Evolutionary conservation across 2,113 vertebrate genomes (phyloP).

Genomic region (Astatotilapia flaviijosephi): DNA sequence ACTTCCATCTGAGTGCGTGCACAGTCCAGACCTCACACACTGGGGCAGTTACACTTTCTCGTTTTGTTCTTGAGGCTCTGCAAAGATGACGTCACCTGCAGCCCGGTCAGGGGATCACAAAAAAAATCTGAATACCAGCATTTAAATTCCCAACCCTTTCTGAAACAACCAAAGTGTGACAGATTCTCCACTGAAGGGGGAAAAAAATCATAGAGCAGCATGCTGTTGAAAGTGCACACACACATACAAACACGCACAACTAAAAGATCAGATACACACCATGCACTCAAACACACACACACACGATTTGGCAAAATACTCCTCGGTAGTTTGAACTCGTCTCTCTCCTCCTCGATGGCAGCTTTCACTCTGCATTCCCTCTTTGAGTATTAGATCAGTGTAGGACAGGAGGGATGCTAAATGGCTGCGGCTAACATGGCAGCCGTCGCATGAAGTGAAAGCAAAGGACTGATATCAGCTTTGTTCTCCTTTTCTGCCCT

Average conservation of each 20-base stretch:
- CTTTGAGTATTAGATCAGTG: background rate
- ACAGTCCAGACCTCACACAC: background rate
- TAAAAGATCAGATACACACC: conserved; percentile 76
- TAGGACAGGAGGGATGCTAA: conserved; percentile 11
- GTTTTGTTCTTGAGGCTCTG: background rate
- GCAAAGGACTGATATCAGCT: conserved; percentile 19
- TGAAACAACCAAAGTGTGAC: conserved; percentile 56
- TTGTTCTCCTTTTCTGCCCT: background rate
- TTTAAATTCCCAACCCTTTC: background rate
- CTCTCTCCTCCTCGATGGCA: conserved; percentile 69
- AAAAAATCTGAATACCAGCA: background rate
- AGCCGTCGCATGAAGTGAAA: conserved; percentile 20
- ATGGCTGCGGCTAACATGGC: background rate
- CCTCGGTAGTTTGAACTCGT: conserved; percentile 46
- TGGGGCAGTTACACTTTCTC: background rate
- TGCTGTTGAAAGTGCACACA: conserved; percentile 85
- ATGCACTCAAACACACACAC: conserved; percentile 66
- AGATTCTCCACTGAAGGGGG: conserved; percentile 76
- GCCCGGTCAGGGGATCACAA: background rate
- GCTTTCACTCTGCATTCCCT: conserved; percentile 17
- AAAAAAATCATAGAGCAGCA: conserved; percentile 86
- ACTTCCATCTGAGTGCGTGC: background rate
- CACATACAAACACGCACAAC: conserved; percentile 7
- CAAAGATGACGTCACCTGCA: background rate
- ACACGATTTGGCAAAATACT: conserved; percentile 82